Evolutionary conservation across 2,113 vertebrate genomes (phyloP).

Genomic region (Felis chaus): DNA sequence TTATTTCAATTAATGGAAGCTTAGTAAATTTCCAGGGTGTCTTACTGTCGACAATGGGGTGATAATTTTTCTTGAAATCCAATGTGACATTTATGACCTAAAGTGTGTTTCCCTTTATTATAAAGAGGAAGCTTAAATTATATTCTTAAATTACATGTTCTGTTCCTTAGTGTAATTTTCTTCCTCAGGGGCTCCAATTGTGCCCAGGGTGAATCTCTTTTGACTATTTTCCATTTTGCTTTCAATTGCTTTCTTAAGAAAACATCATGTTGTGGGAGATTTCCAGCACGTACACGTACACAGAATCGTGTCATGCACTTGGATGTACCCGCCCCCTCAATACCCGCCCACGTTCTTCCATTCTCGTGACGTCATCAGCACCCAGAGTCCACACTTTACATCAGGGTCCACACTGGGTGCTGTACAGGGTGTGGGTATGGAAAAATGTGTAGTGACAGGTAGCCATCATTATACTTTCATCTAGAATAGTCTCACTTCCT

Average conservation of each 20-base stretch:
- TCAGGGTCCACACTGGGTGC: too few relatives aligned
- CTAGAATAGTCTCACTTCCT: background rate
- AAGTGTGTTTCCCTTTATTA: background rate
- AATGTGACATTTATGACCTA: background rate
- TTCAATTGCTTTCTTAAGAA: background rate
- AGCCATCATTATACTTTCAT: too few relatives aligned
- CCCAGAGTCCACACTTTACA: background rate
- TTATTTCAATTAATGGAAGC: background rate
- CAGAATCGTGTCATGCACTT: background rate
- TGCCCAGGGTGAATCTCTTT: background rate
- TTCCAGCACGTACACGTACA: background rate
- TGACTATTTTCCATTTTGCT: background rate
- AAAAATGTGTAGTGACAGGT: too few relatives aligned
- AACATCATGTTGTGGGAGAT: background rate
- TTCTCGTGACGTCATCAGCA: background rate
- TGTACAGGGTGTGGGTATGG: background rate
- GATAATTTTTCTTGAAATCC: background rate
- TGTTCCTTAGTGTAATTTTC: background rate
- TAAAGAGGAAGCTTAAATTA: background rate
- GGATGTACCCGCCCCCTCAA: accelerated
- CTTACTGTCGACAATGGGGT: background rate
- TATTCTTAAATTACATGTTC: background rate
- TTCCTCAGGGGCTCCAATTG: background rate
- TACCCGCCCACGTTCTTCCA: background rate
- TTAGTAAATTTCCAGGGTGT: background rate